Evolutionary conservation across 1,140 invertebrate species (phyloP).

Genomic region (Eurytemora carolleeae): DNA sequence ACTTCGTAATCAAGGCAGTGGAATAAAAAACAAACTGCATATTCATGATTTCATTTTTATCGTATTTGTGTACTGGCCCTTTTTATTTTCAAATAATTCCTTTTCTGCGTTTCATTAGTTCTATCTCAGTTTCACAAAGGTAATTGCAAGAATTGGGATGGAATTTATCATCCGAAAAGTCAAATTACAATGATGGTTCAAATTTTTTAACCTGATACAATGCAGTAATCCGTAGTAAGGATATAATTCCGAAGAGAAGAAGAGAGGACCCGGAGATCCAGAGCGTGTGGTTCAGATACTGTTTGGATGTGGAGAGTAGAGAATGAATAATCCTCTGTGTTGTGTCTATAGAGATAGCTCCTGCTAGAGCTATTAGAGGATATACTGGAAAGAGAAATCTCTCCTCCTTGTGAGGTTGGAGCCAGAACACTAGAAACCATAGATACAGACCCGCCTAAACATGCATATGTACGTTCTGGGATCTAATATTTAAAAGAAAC

Average conservation of each 20-base stretch:
- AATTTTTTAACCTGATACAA: slow-evolving; percentile 10
- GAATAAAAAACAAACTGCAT: slow-evolving; percentile 18
- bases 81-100: background rate
- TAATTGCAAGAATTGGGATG: background rate
- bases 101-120: background rate
- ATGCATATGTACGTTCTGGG: slow-evolving; percentile 5
- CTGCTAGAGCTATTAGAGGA: slow-evolving; percentile 65
- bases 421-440: slow-evolving; percentile 74
- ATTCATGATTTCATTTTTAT: too few species aligned
- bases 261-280: slow-evolving; percentile 44
- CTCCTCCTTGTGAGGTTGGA: slow-evolving; percentile 80
- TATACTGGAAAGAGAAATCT: slow-evolving; percentile 93
- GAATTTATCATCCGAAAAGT: background rate
- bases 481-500: too few species aligned
- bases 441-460: slow-evolving; percentile 44
- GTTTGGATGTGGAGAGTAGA: slow-evolving; percentile 30
- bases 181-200: background rate
- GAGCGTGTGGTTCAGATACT: slow-evolving; percentile 51
- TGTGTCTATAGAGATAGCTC: slow-evolving; percentile 58
- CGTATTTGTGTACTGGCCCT: too few species aligned
- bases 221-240: slow-evolving; percentile 20
- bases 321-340: slow-evolving; percentile 44
- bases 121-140: background rate
- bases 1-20: slow-evolving; percentile 15
- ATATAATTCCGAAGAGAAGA: slow-evolving; percentile 35